Evolutionary conservation across 2,113 vertebrate species (phyloP).

Genomic region (Chaetops frenatus): DNA sequence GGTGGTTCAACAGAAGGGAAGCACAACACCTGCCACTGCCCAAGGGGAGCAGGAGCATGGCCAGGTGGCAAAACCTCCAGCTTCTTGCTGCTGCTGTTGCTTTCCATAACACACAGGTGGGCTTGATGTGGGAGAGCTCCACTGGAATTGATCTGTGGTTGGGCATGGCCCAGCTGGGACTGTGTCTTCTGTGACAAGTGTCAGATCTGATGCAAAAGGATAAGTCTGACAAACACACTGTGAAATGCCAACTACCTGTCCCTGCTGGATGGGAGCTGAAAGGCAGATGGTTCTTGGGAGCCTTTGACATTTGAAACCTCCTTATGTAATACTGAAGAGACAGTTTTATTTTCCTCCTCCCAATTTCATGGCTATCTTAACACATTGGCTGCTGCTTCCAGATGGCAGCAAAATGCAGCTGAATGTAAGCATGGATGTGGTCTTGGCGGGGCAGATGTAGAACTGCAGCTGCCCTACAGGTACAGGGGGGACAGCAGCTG

Average conservation of each 20-base stretch:
- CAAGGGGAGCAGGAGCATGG: background rate
- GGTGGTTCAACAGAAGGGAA: background rate
- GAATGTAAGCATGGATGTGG: background rate
- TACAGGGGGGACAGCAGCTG: fast-evolving
- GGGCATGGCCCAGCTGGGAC: background rate
- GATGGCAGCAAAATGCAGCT: background rate
- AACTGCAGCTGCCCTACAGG: background rate
- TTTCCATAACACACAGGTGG: fast-evolving
- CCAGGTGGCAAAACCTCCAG: background rate
- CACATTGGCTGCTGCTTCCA: background rate
- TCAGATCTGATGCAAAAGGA: background rate
- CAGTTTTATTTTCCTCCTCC: fast-evolving
- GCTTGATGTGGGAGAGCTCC: background rate
- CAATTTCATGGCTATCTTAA: background rate
- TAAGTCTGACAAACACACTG: background rate
- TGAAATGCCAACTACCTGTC: constrained; percentile 4
- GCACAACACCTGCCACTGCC: background rate
- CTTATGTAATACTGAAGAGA: background rate
- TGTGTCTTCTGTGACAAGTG: background rate
- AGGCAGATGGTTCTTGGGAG: background rate
- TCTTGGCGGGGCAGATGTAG: background rate
- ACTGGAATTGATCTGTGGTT: fast-evolving
- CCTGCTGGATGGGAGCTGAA: background rate
- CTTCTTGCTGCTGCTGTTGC: background rate
- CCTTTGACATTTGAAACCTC: background rate